These are phyloP conservation scores for Chromobotia macracanthus DNA, from an alignment of 2,797 vertebrate species.

Conservation along the genomic window DNA sequence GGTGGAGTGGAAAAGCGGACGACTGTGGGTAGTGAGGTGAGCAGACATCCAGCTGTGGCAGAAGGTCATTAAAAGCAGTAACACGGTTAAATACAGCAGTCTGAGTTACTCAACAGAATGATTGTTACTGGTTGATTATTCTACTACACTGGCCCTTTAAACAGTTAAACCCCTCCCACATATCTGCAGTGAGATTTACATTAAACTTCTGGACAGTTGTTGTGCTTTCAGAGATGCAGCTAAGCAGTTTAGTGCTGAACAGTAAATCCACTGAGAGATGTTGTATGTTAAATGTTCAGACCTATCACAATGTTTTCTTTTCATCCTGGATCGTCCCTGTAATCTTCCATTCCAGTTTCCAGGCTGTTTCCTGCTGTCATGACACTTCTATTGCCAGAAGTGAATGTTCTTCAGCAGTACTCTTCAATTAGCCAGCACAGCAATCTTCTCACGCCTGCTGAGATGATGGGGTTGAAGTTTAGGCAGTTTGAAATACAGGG, in stretches of 20 bases:
- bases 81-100: background rate
- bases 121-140: slow-evolving; percentile 10
- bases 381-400: slow-evolving; percentile 61
- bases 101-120: background rate
- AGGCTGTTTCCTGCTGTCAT: slow-evolving; percentile 37
- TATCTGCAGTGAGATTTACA: background rate
- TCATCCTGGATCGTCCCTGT: slow-evolving; percentile 26
- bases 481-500: no score
- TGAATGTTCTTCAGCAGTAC: slow-evolving; percentile 71
- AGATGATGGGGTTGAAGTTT: slow-evolving; percentile 68
- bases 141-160: slow-evolving; percentile 14
- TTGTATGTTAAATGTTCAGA: background rate
- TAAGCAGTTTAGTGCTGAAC: background rate
- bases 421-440: slow-evolving; percentile 78
- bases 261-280: background rate
- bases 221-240: no score
- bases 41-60: slow-evolving; percentile 21
- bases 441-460: slow-evolving; percentile 71
- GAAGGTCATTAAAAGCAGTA: slow-evolving; percentile 20
- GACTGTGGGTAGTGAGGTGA: slow-evolving; percentile 29
- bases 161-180: background rate
- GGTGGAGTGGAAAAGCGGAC: slow-evolving; percentile 34
- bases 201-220: no score
- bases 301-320: background rate
- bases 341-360: background rate